Evolutionary conservation across 2,888 invertebrate genomes (phyloP).

Genomic region (Leptinotarsa tumamoca): DNA sequence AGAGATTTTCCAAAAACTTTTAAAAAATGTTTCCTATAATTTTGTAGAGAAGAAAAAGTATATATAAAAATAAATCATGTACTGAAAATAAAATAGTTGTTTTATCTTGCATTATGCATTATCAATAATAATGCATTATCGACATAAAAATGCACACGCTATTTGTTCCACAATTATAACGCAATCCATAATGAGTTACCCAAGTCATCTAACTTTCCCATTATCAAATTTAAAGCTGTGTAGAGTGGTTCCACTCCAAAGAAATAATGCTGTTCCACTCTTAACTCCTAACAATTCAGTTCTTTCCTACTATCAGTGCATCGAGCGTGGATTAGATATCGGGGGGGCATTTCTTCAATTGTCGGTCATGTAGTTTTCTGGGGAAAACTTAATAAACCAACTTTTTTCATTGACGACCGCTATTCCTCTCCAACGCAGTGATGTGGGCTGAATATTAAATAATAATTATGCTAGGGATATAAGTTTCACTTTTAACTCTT

Average conservation of each 20-base stretch:
- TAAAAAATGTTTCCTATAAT: no score
- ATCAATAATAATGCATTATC: no score
- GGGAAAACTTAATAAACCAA: not conserved
- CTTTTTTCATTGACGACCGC: not conserved
- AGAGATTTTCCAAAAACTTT: no score
- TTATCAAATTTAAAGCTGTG: slow-evolving; percentile 3
- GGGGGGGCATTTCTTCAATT: slow-evolving; percentile 15
- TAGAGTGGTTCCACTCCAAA: not conserved
- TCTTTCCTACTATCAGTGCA: slow-evolving; percentile 22
- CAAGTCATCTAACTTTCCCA: not conserved
- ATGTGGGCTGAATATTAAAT: slow-evolving; percentile 1
- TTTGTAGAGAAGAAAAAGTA: no score
- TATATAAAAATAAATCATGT: no score
- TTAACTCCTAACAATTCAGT: slow-evolving; percentile 22
- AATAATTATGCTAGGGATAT: not conserved
- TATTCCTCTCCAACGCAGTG: not conserved
- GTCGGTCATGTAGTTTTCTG: slow-evolving; percentile 5
- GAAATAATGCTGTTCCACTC: slow-evolving; percentile 10
- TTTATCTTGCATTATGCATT: no score
- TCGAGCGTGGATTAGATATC: slow-evolving; percentile 1
- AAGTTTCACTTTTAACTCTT: not conserved
- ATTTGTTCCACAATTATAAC: not conserved
- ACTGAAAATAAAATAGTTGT: no score
- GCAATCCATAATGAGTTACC: not conserved
- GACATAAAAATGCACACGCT: not conserved